Evolutionary conservation across 2,113 vertebrate genomes (phyloP), one percentile per base, ranked within the genome.

Genomic region (Tetraodon nigroviridis): DNA sequence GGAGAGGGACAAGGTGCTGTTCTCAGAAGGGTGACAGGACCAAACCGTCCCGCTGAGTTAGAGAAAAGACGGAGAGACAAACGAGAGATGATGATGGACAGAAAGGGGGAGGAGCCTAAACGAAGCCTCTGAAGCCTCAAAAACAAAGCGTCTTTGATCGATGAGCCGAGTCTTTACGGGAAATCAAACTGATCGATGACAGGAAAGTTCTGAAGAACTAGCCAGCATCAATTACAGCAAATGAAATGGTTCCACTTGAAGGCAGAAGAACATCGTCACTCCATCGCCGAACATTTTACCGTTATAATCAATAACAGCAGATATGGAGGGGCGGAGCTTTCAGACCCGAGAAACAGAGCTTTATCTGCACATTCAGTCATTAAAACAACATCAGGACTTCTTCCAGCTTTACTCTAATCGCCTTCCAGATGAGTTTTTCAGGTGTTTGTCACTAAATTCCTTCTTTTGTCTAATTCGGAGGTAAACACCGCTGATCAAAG

Each of bases 11-110:
- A 67, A 64, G 72, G 51, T 42, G 56, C 55, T 67, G 47, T 64
- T 78, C 19, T 64, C 44, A 37, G 55, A 55, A 55, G 42, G 64
- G 56, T 56, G 67, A 64, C 41, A 55, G 61, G 63, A 51, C 49
- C 19, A 5, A 68, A 68, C 53, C 4, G 46, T 65, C 76, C 79
- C 40, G 64, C 68, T 80, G 75, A 22, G 79, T 44, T 53, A 64
- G 56, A 71, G 64, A 75, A 61, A 79, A 67, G 18, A 42, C 61
- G 18, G 60, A 44, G 67, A 69, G 69, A 79, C 58, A 74, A 80
- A 84, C 74, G 73, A 70, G 37, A 59, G 64, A 67, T 64, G 66
- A 67, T 69, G 66, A 83, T 60, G 64, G 58, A 67, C 72, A 69
- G 58, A 42, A 59, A 56, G 40, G 55, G 52, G 45, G 32, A 51